Base-by-base conservation (phyloP, 2,888 invertebrate species). In the Hemithea aestivaria region DNA sequence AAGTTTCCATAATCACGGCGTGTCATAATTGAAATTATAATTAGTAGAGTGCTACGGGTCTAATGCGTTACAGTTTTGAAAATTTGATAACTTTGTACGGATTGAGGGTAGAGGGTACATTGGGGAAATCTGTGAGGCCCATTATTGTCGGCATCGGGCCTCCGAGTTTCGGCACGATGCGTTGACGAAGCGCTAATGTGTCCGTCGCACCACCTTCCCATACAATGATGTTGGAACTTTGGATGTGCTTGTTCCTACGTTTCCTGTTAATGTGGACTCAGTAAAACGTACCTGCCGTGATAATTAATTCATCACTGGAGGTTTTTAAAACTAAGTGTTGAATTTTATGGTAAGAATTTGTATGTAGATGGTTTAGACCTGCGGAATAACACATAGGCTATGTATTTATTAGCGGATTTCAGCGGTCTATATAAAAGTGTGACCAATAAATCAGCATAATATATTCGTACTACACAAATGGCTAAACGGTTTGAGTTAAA, bases 31-130 rank as follows among this genome's bases (percentile, higher is more conserved):
- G 75, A 74, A 77, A 79, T 79, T 75, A 80, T 82, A 83, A 84
- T 83, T 82, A 84, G 64, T 58, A 59, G 53, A 46, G 57, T 41
- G 62, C 63, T 67, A 56, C 40, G 36, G 36, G 33, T 36, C 41
- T 36, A 80, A 82, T 77, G 83, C 78, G 82, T 81, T 73, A 75
- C 78, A 77, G 84, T 82, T 85, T 79, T 85, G 83, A 83, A 85
- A 87, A 79, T 87, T 87, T 87, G 81, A 85, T 85, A 87, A 87
- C 75, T 87, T 87, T 82, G 79, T 72, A 70, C 79, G 76, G 83
- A 84, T 83, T 78, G 73, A 75, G 81, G 83, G 69, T 65, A 68
- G 66, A 84, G 67, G 68, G 81, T 65, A 76, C 85, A 76, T 80
- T 74, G 60, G 85, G 85, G 85, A 87, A 87, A 85, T 85, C 84